phyloP scores from a whole-genome alignment of 2,113 vertebrate species.

The Anolis carolinensis region DNA sequence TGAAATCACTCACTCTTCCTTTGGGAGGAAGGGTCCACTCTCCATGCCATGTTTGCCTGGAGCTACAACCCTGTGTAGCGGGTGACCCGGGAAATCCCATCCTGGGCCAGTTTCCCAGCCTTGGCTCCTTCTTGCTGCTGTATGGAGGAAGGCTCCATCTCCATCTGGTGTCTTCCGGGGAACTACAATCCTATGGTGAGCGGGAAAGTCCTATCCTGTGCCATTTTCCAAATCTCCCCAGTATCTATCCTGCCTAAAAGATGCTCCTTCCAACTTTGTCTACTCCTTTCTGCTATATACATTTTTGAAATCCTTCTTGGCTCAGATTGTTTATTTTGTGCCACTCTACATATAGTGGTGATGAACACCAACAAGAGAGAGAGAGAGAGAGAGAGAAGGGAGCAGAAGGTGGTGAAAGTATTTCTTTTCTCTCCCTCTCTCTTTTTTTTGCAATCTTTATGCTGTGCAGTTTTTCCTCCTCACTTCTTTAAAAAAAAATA shows the following conservation, averaged over 20 bases:
- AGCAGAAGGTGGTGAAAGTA: too few species aligned
- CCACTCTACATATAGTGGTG: not conserved
- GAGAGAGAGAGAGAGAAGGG: not conserved
- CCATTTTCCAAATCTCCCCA: not conserved
- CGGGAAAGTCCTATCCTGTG: conserved; percentile 57
- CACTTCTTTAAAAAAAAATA: not conserved
- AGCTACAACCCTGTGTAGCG: too few species aligned
- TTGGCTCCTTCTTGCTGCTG: too few species aligned
- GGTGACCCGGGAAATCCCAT: too few species aligned
- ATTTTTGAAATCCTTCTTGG: not conserved
- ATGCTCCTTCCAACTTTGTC: not conserved
- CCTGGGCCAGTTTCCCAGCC: too few species aligned
- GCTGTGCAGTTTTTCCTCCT: not conserved
- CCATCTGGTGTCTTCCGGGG: too few species aligned
- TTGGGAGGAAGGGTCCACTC: too few species aligned
- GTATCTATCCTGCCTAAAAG: conserved; percentile 14
- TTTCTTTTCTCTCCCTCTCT: too few species aligned
- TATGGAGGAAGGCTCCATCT: too few species aligned
- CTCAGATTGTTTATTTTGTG: not conserved
- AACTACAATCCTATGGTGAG: conserved; percentile 23
- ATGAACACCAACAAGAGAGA: not conserved
- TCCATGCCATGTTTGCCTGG: too few species aligned
- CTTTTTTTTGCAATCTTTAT: conserved; percentile 35
- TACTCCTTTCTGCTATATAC: not conserved
- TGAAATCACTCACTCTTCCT: too few species aligned